Base-by-base conservation (phyloP, 1,140 invertebrate species). In the Mylabris phalerata region DNA sequence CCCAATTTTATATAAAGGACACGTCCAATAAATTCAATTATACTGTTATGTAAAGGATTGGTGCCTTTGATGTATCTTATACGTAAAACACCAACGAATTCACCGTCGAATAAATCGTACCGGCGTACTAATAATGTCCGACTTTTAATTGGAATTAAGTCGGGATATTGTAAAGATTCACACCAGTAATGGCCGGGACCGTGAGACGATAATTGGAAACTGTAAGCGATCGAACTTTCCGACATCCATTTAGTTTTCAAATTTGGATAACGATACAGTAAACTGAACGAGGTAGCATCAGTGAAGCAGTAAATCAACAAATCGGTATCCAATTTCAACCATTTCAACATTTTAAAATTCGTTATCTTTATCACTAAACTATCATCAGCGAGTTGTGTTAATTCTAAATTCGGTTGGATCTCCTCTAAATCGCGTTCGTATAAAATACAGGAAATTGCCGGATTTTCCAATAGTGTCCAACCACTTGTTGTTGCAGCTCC, bases 151-250 rank as follows among this genome's bases (percentile, higher is more conserved):
- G 38, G 3, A 6, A 9, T 24, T 2, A 48, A 11, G 45, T 54
- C 38, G 38, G 47, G 46, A 39, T 50, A 49, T 48, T 40, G 6
- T 11, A 62, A 58, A 6, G 49, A 41, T 44, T 58, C 44, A 27
- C 60, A 62, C 60, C 60, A 62, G 32, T 58, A 58, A 39, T 58
- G 13, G 2, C 55, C 60, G 13, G 60, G 60, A 41, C 50, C 50
- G 19, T 55, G 27, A 1, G 4, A 5, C 7, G 32, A 5, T 32
- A 32, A 5, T 5, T 32, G 7, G 32, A 32, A 5, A 4, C 32
- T 5, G 3, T 32, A 32, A 5, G 32, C 32, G 32, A 32, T 19
- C 10, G 2, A 10, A 24, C 25, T 10, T 11, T n/a, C 11, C n/a
- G 9, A 9, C 39, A 55, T 47, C 1, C 5, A 1, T 4, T 38